Evolutionary conservation across 2,797 vertebrate genomes (phyloP).

Genomic region (Trachurus trachurus): DNA sequence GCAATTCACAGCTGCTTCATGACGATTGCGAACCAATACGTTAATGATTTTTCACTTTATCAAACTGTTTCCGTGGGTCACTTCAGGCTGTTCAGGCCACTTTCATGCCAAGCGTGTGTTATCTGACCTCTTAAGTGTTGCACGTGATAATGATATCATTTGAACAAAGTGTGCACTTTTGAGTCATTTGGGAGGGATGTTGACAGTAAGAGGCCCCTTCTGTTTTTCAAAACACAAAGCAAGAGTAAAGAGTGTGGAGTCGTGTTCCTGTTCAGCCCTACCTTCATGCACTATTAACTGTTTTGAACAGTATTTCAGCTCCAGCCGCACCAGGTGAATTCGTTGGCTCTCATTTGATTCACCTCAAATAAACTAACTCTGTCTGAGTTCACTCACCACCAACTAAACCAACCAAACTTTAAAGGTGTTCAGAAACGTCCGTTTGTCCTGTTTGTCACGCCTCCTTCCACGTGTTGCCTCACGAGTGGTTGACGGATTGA

Average conservation of each 20-base stretch:
- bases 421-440: no score
- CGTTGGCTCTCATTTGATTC: background rate
- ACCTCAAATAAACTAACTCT: background rate
- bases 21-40: background rate
- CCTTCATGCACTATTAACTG: background rate
- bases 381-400: background rate
- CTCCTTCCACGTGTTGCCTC: no score
- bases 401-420: no score
- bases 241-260: conserved; percentile 22
- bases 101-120: background rate
- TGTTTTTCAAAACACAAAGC: conserved; percentile 25
- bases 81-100: background rate
- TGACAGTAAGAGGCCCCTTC: background rate
- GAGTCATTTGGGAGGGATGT: conserved; percentile 15
- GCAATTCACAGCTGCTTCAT: conserved; percentile 17
- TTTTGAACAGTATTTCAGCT: background rate
- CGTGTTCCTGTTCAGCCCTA: background rate
- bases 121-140: conserved; percentile 14
- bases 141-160: conserved; percentile 14
- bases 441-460: no score
- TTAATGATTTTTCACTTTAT: background rate
- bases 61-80: conserved; percentile 12
- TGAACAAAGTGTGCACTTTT: conserved; percentile 23
- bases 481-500: no score
- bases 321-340: background rate